Evolutionary conservation across 2,797 vertebrate genomes (phyloP), one percentile per base, ranked within the genome.

Genomic region (Micropoecilia bifurca): DNA sequence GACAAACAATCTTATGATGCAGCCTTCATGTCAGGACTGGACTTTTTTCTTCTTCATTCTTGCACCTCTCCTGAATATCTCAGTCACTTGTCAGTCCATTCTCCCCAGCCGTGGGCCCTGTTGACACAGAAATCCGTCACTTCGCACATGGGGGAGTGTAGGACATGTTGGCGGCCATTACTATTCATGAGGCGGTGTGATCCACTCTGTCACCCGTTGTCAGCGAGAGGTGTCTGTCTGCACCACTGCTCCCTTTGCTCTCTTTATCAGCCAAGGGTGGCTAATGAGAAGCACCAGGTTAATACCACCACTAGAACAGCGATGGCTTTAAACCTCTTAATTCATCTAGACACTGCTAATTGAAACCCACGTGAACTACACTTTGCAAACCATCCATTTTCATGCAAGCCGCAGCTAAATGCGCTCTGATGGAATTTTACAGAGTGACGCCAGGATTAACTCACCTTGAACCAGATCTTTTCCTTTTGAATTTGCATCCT

Each of bases 221-320:
- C 92, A 92, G 93, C 83, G 47, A 86, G 92, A 93, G 93, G 92
- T 93, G 93, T 92, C 92, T 92, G 90, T 92, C 93, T 93, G 84
- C 89, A 83, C 88, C 72, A 77, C 87, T 77, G 84, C 85, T 89
- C 90, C 92, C 90, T 86, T 90, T 91, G 69, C 92, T 92, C 89
- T 91, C 93, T 95, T 93, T 95, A 95, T 95, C 95, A 95, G 93
- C 92, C 92, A 90, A 92, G 88, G 93, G 89, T 90, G 92, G 93
- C 91, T 95, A 95, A 95, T 94, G 94, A 95, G 93, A 93, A 91
- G 91, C 92, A 93, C 91, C 90, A 90, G 93, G 94, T 95, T 95
- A 95, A 95, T 94, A 94, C 92, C 93, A 90, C 90, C 91, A 90
- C 89, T 90, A 87, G 88, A 94, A 93, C 93, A 90, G 92, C 92